These are phyloP conservation scores for Gallinago paraguaiae DNA, from an alignment of 2,113 vertebrate species.

Conservation along the genomic window DNA sequence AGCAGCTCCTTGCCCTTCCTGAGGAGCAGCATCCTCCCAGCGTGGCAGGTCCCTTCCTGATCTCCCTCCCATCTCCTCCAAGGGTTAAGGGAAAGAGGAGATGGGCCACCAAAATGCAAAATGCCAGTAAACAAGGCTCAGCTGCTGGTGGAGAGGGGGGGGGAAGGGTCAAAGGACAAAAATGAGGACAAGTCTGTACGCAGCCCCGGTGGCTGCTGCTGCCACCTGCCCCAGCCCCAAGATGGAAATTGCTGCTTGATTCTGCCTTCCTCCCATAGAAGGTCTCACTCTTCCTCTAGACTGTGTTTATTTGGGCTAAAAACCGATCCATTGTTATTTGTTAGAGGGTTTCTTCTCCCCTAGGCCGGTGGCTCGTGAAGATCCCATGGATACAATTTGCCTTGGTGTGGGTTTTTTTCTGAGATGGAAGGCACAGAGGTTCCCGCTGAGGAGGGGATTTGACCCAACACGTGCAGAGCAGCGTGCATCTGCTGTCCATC, in stretches of 20 bases:
- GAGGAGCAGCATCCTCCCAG: neutral
- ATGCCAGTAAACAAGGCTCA: constrained; percentile 18
- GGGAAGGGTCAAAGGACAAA: constrained; percentile 53
- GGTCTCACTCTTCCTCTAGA: neutral
- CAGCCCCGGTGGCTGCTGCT: neutral
- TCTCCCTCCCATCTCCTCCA: neutral
- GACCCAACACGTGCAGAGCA: rapidly evolving
- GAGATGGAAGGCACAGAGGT: neutral
- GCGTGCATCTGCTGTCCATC: neutral
- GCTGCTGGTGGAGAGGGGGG: neutral
- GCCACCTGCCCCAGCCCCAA: constrained; percentile 11
- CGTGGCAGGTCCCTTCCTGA: neutral
- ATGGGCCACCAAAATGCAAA: neutral
- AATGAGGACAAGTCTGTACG: constrained; percentile 26
- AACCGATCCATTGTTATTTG: neutral
- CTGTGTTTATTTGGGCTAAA: neutral
- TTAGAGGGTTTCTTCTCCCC: neutral
- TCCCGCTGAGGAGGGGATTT: neutral
- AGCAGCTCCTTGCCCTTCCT: neutral
- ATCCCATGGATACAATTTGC: neutral
- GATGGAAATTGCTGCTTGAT: neutral
- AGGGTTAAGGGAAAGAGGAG: constrained; percentile 44
- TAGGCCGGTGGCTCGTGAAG: neutral
- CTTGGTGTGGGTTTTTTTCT: neutral
- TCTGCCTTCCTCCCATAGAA: neutral